phyloP scores from a whole-genome alignment of 1,140 invertebrate species.

The Nephila pilipes region DNA sequence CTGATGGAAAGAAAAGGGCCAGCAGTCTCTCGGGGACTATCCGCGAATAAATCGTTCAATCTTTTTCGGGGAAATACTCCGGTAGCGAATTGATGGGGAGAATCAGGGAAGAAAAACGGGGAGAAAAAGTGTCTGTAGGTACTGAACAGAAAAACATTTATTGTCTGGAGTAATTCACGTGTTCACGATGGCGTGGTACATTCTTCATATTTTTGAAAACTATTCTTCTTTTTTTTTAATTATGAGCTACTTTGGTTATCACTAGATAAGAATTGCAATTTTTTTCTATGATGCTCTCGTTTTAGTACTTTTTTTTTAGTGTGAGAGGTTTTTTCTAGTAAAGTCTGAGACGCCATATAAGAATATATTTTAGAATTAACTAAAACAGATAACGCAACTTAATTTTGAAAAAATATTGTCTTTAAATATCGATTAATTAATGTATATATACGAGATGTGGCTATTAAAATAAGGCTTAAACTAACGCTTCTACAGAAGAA shows the following conservation, averaged over 20 bases:
- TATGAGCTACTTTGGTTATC: background rate
- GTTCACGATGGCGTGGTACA: background rate
- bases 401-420: too few species aligned
- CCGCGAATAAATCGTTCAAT: conserved; percentile 31
- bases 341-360: too few species aligned
- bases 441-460: too few species aligned
- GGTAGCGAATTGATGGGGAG: background rate
- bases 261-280: too few species aligned
- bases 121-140: background rate
- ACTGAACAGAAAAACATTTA: conserved; percentile 8
- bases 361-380: too few species aligned
- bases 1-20: conserved; percentile 20
- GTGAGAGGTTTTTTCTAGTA: too few species aligned
- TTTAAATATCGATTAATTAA: too few species aligned
- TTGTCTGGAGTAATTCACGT: conserved; percentile 2
- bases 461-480: too few species aligned
- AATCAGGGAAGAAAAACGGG: background rate
- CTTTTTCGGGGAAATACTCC: conserved; percentile 17
- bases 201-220: background rate
- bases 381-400: too few species aligned
- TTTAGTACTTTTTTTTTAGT: too few species aligned
- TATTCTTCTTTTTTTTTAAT: background rate
- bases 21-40: conserved; percentile 5
- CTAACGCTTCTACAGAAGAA: too few species aligned
- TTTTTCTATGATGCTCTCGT: too few species aligned